Evolutionary conservation across 2,888 invertebrate species (phyloP).

Genomic region (Nebria salina): DNA sequence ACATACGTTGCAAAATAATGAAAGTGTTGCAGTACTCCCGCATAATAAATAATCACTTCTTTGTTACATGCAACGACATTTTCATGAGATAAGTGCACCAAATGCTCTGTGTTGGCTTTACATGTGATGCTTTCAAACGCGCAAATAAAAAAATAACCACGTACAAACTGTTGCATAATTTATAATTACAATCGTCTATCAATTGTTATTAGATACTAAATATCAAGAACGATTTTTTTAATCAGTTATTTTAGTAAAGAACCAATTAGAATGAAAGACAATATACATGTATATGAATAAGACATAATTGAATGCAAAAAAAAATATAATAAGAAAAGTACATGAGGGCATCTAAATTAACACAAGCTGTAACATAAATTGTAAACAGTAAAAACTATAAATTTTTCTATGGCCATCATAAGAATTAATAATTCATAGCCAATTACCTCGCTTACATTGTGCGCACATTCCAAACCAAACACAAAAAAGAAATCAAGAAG

Average conservation of each 20-base stretch:
- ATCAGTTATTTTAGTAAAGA: too few species aligned
- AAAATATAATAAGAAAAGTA: neutral
- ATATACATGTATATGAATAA: too few species aligned
- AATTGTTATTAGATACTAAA: too few species aligned
- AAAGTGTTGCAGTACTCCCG: neutral
- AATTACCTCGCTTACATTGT: constrained; percentile 34
- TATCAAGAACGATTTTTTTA: too few species aligned
- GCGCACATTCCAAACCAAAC: constrained; percentile 17
- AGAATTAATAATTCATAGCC: constrained; percentile 44
- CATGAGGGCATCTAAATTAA: neutral
- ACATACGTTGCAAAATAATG: neutral
- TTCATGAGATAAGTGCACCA: neutral
- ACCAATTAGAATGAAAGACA: too few species aligned
- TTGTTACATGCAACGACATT: neutral
- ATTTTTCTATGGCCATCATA: constrained; percentile 30
- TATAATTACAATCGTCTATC: neutral
- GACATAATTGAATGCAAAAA: too few species aligned
- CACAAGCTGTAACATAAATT: neutral
- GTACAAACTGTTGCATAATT: neutral
- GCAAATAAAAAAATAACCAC: neutral
- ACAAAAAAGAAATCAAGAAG: neutral
- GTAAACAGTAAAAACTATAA: neutral
- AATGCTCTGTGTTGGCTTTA: neutral
- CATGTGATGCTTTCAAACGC: neutral
- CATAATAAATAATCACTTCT: neutral